phyloP scores from a whole-genome alignment of 2,113 vertebrate species.

The Bos indicus region DNA sequence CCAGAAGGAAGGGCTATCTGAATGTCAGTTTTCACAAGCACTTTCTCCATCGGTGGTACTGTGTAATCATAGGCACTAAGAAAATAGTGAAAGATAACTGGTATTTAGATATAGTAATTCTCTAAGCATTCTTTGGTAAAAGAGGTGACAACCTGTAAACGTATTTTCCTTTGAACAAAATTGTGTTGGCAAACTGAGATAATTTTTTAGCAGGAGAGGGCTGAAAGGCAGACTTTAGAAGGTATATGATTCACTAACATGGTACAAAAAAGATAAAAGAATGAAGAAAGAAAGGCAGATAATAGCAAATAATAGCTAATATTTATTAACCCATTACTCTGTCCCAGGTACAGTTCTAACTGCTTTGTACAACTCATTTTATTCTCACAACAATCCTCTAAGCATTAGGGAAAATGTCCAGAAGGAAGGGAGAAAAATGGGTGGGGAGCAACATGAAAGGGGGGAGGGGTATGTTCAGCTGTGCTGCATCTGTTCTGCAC shows the following conservation, averaged over 20 bases:
- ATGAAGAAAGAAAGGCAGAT: neutral
- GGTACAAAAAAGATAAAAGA: neutral
- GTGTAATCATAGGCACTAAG: conserved; percentile 92
- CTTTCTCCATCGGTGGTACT: conserved; percentile 90
- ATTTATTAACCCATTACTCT: neutral
- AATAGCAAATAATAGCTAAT: neutral
- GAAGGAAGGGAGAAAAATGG: neutral
- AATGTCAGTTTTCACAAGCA: conserved; percentile 94
- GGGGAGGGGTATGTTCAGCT: neutral
- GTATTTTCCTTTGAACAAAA: neutral
- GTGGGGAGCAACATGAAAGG: neutral
- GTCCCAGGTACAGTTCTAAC: neutral
- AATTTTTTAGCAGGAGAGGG: neutral
- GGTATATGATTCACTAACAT: neutral
- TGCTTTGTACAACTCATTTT: neutral
- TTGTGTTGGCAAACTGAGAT: neutral
- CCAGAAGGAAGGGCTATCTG: conserved; percentile 93
- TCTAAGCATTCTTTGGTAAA: neutral
- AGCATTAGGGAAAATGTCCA: neutral
- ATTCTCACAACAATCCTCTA: neutral
- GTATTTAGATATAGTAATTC: neutral
- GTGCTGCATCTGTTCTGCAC: neutral
- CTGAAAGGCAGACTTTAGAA: neutral
- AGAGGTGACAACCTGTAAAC: neutral
- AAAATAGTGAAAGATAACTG: neutral